Evolutionary conservation across 2,888 invertebrate genomes (phyloP), one percentile per base, ranked within the genome.

Genomic region (Himalopsyche tibetana): DNA sequence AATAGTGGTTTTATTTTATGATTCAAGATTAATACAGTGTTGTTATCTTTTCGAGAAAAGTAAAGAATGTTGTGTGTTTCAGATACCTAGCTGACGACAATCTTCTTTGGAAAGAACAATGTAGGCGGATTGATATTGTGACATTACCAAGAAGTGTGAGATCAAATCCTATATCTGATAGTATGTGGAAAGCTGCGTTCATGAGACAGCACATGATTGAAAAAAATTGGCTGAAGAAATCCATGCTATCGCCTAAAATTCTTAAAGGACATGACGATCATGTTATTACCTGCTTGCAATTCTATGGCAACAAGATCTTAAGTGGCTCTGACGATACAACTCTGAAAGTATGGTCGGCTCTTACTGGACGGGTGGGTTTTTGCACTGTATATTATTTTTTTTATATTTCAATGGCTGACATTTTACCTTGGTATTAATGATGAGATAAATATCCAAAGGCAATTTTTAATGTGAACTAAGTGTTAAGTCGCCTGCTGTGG

Each of bases 321-420:
- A 99, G 99, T 90, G 99, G 99, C 40, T 99, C 99, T 4, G 99
- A 99, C 92, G 99, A 99, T 91, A 99, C 99, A 91, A 99, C 99
- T 0, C 94, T 99, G 38, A 99, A 99, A 94, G 98, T 99, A 63
- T 99, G 99, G 99, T 98, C 98, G 2, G 98, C 98, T 1, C 95
- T 96, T 28, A 97, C 97, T 17, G 99, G 99, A 90, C 92, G 98
- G 51, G 51, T 51, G 51, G 4, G 51, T 51, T 15, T 51, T 51
- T 15, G 8, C 51, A 51, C 15, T 12, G 51, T 8, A 51, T 15
- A 12, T 12, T 15, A 15, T 0, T 8, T 15, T 51, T 51, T 51
- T 51, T 51, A 15, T 51, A 51, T 15, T 15, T 51, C 51, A 15
- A 51, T 51, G 15, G 15, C 51, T 51, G 8, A 3, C 12, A 51